Conservation (phyloP, 1,140 invertebrate genomes). For the Aricia agestis region DNA sequence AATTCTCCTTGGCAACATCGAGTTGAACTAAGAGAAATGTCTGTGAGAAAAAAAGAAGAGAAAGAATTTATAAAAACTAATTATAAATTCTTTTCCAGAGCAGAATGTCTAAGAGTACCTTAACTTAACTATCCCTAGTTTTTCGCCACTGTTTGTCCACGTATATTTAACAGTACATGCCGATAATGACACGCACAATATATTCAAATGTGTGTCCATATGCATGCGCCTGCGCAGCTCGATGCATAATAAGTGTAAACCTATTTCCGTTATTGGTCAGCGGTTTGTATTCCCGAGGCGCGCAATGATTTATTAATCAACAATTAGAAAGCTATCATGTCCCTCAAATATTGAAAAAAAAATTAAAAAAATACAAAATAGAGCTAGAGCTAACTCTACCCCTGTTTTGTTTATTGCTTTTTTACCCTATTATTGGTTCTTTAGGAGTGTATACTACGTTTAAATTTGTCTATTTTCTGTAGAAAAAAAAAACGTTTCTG, state of each 20-base stretch:
- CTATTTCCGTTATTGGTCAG: not conserved
- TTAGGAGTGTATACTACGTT: too few relatives aligned
- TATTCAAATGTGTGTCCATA: constrained; percentile 9
- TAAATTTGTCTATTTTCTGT: too few relatives aligned
- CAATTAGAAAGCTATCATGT: constrained; percentile 3
- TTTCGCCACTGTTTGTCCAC: too few relatives aligned
- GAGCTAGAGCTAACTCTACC: not conserved
- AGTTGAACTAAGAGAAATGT: too few relatives aligned
- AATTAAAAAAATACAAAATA: not conserved
- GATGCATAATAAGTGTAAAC: not conserved
- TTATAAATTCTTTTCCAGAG: not conserved
- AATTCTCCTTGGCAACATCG: too few relatives aligned
- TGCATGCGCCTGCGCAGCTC: not conserved
- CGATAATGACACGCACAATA: not conserved
- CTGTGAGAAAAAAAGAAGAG: too few relatives aligned
- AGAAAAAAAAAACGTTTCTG: too few relatives aligned
- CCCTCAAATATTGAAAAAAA: not conserved
- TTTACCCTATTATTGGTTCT: too few relatives aligned
- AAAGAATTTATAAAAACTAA: too few relatives aligned
- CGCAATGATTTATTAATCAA: not conserved
- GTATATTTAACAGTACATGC: not conserved
- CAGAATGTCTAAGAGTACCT: not conserved
- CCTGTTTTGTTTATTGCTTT: too few relatives aligned
- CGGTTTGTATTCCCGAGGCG: not conserved
- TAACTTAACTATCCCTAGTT: too few relatives aligned